Base-by-base conservation (phyloP, 2,113 vertebrate species). In the Orthonyx spaldingii region DNA sequence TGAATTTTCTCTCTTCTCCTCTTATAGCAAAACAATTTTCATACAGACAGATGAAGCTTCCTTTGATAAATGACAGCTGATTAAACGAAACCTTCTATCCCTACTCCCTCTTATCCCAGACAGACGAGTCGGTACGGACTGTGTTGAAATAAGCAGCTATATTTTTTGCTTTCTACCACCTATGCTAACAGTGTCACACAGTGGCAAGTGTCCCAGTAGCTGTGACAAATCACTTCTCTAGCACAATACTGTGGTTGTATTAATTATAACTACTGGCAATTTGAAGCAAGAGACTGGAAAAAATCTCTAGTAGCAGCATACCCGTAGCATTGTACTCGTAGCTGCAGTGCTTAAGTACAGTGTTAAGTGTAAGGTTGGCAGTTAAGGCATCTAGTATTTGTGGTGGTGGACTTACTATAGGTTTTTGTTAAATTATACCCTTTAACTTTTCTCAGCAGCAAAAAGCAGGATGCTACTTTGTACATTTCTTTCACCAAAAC, bases 401-500 rank as follows among this genome's bases (percentile, higher is more conserved):
- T 6, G 0, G 71, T 71, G 68, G 61, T 93, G 68, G 83, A 75
- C 14, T 68, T 79, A 64, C 9, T 52, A 84, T 44, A 85, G 42
- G 44, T 75, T 94, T 92, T 90, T 82, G 47, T 94, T 83, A 55
- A 93, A 66, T 52, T 49, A 83, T 49, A 91, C 65, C 49, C 53
- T 90, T 71, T 81, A 66, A 93, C 60, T 89, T 76, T 74, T 65
- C 82, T 89, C 79, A 77, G 80, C 79, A 92, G 69, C 74, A 95
- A 92, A 80, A 92, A 89, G 42, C 81, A 92, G n/a, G 69, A 91
- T 79, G 66, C 77, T 91, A 81, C 84, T 95, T 94, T 81, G 87
- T 89, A 94, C 21, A 70, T 90, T 91, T 91, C 60, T 96, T 61
- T 88, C 63, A 96, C 66, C 56, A 89, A 95, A 92, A 96, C 60